A percentile compares a stretch with the other conserved stretches of the same genome.
These are phyloP conservation scores for Augiades crinisus DNA, from an alignment of 2,888 invertebrate species.

Conservation along the genomic window DNA sequence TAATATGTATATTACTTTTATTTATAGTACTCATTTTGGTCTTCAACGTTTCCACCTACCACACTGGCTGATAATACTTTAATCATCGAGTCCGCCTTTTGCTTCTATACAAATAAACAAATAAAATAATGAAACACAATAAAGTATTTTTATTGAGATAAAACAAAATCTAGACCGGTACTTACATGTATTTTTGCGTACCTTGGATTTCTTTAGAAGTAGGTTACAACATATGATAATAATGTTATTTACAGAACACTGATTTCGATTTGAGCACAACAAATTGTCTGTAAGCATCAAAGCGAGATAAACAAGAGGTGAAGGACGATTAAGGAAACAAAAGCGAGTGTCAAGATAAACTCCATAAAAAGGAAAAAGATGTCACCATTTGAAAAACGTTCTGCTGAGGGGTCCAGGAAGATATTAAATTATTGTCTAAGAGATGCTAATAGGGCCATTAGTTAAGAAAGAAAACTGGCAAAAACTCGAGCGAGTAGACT, in stretches of 20 bases:
- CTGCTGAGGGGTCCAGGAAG: conserved; percentile 41
- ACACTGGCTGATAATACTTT: too few relatives aligned
- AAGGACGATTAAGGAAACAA: conserved; percentile 13
- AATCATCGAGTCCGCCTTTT: too few relatives aligned
- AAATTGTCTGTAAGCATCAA: conserved; percentile 7
- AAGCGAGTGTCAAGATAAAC: conserved; percentile 20
- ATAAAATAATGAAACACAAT: too few relatives aligned
- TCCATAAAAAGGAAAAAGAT: conserved; percentile 43
- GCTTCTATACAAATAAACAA: too few relatives aligned
- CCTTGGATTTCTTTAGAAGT: too few relatives aligned
- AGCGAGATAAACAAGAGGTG: conserved; percentile 6
- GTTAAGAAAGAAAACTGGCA: conserved; percentile 51
- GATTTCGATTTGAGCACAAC: conserved; percentile 1
- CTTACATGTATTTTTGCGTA: too few relatives aligned
- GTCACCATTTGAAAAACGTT: conserved; percentile 31
- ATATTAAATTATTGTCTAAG: conserved; percentile 64
- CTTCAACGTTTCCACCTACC: too few relatives aligned
- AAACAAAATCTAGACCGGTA: background rate
- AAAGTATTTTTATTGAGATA: too few relatives aligned
- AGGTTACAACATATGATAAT: too few relatives aligned
- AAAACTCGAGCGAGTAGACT: conserved; percentile 43
- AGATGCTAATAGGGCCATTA: conserved; percentile 69
- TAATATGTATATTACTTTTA: too few relatives aligned
- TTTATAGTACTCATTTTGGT: too few relatives aligned
- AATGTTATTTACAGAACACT: background rate